These are phyloP conservation scores for Holothuria scabra DNA, from an alignment of 53 echinoderm and acorn worm genomes.

Conservation along the genomic window DNA sequence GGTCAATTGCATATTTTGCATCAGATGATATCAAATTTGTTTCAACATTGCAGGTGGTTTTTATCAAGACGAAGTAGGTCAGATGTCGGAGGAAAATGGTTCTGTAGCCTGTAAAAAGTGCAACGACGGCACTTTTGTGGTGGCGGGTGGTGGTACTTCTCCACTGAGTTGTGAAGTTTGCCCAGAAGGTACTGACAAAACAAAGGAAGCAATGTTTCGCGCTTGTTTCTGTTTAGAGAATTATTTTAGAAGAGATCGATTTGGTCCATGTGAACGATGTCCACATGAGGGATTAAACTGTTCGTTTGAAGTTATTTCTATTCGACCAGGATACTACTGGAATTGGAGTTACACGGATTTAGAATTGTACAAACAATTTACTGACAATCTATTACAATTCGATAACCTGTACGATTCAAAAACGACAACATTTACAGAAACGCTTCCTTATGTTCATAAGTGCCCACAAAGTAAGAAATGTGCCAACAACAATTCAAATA, in stretches of 20 bases:
- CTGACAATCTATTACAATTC: background rate
- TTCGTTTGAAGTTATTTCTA: constrained; percentile 7
- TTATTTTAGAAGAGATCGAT: constrained; percentile 33
- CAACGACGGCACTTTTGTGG: constrained; percentile 47
- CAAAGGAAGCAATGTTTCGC: constrained; percentile 28
- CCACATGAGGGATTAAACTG: constrained; percentile 33
- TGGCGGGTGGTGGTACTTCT: constrained; percentile 1
- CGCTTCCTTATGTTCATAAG: constrained; percentile 32
- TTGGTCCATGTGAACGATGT: constrained; percentile 39
- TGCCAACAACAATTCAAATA: background rate
- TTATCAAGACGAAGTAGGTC: constrained; percentile 38
- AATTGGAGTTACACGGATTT: constrained; percentile 37
- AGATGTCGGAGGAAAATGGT: background rate
- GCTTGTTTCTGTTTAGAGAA: constrained; percentile 46
- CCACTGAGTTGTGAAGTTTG: constrained; percentile 42
- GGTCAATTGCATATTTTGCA: too few relatives aligned
- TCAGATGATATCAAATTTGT: too few relatives aligned
- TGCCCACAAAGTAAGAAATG: constrained; percentile 33
- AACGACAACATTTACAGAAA: background rate
- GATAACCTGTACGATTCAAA: background rate
- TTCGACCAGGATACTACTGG: constrained; percentile 48
- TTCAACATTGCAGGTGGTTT: constrained; percentile 29
- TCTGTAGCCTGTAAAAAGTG: constrained; percentile 37
- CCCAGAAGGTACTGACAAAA: constrained; percentile 47
- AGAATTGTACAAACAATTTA: constrained; percentile 18